A percentile compares a stretch with the other conserved stretches of the same genome.
These are phyloP conservation scores for Macropis europaea DNA, from an alignment of 2,888 invertebrate genomes.

Conservation along the genomic window DNA sequence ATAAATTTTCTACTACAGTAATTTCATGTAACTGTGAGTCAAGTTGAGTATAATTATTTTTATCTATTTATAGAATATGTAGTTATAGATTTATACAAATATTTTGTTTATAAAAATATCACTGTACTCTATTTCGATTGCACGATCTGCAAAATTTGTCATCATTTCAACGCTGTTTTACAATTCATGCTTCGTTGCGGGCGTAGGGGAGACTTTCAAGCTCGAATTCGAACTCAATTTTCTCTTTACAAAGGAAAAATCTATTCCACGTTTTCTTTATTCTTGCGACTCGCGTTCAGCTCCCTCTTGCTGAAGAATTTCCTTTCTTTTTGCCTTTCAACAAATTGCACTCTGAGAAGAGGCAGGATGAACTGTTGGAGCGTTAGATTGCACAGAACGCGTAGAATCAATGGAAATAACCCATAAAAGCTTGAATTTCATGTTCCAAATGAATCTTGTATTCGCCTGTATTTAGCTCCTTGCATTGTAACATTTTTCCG, in stretches of 20 bases:
- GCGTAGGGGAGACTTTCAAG: background rate
- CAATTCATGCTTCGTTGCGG: no score
- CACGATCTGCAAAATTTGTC: no score
- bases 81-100: no score
- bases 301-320: background rate
- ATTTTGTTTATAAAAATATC: no score
- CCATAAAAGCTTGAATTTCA: slow-evolving; percentile 10
- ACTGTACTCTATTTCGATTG: no score
- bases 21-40: no score
- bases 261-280: slow-evolving; percentile 20
- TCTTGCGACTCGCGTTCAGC: background rate
- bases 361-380: slow-evolving; percentile 13
- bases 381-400: background rate
- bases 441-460: background rate
- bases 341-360: slow-evolving; percentile 1
- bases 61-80: no score
- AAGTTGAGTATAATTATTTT: no score
- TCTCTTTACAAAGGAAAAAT: slow-evolving; percentile 6
- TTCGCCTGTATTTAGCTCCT: background rate
- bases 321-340: slow-evolving; percentile 12
- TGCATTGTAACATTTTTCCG: background rate
- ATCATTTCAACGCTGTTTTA: no score
- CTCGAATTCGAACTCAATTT: background rate
- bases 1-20: no score
- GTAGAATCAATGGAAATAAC: slow-evolving; percentile 6